phyloP scores from a whole-genome alignment of 2,113 vertebrate genomes.

The Carassius carassius region DNA sequence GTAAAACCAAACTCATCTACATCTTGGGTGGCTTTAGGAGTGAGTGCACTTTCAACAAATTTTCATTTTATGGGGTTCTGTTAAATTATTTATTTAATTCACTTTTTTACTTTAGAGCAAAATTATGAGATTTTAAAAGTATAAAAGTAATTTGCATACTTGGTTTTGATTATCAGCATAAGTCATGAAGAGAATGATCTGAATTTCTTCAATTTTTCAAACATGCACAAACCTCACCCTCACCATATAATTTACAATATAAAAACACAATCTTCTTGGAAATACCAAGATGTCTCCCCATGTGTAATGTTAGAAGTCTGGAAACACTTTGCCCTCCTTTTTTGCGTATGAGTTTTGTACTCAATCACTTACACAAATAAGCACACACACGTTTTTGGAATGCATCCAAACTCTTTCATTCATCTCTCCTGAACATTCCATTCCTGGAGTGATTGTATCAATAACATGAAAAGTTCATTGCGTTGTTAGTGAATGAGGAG shows the following conservation, averaged over 20 bases:
- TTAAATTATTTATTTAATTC: neutral
- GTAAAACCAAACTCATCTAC: neutral
- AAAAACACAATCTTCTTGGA: neutral
- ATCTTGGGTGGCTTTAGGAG: neutral
- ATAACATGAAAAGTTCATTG: conserved; percentile 25
- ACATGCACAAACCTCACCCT: neutral
- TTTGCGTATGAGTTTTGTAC: neutral
- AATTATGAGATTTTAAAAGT: neutral
- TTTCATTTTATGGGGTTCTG: neutral
- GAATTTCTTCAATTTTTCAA: neutral
- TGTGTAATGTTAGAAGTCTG: conserved; percentile 33
- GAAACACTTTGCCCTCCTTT: conserved; percentile 9
- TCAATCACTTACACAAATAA: conserved; percentile 21
- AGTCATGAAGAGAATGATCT: neutral
- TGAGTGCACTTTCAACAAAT: neutral
- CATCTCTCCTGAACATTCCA: conserved; percentile 41
- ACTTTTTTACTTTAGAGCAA: neutral
- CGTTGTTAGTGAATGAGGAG: conserved; percentile 10
- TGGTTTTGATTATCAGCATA: neutral
- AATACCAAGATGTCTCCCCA: neutral
- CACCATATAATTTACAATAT: neutral
- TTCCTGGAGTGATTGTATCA: conserved; percentile 44
- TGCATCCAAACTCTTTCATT: conserved; percentile 20
- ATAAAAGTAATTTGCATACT: neutral
- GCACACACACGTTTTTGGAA: conserved; percentile 6